Evolutionary conservation across 2,797 vertebrate species (phyloP).

Genomic region (Balearica regulorum): DNA sequence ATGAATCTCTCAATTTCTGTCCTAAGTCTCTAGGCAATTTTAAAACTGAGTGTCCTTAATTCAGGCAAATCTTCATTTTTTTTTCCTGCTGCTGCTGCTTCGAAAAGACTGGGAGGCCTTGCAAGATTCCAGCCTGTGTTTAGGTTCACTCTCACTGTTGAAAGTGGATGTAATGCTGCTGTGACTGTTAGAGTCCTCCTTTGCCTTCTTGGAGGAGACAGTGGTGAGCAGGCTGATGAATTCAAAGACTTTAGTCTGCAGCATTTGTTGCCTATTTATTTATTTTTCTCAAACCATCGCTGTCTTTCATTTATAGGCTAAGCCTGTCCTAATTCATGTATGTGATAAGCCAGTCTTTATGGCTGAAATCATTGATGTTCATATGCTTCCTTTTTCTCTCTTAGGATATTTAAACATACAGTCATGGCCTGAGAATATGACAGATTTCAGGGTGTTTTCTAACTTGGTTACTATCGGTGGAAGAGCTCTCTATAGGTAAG

Average conservation of each 20-base stretch:
- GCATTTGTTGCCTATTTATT: neutral
- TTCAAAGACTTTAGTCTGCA: neutral
- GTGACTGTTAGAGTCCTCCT: neutral
- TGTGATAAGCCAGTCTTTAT: neutral
- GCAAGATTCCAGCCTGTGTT: neutral
- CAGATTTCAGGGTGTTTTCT: conserved; percentile 93
- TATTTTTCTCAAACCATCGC: neutral
- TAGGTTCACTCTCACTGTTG: neutral
- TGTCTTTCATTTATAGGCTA: neutral
- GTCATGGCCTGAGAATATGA: conserved; percentile 98
- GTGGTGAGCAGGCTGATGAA: neutral
- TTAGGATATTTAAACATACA: conserved; percentile 95
- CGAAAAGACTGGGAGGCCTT: neutral
- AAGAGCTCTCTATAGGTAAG: conserved; percentile 90
- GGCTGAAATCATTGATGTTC: neutral
- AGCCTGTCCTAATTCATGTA: neutral
- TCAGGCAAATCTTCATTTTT: neutral
- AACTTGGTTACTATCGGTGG: conserved; percentile 94
- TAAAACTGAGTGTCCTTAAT: neutral
- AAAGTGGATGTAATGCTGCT: neutral
- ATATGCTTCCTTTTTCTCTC: neutral
- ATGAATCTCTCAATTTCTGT: neutral
- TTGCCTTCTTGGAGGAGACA: neutral
- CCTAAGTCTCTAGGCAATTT: neutral
- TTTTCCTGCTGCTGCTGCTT: neutral